Evolutionary conservation across 2,113 vertebrate species (phyloP).

Genomic region (Corythornis vintsioides): DNA sequence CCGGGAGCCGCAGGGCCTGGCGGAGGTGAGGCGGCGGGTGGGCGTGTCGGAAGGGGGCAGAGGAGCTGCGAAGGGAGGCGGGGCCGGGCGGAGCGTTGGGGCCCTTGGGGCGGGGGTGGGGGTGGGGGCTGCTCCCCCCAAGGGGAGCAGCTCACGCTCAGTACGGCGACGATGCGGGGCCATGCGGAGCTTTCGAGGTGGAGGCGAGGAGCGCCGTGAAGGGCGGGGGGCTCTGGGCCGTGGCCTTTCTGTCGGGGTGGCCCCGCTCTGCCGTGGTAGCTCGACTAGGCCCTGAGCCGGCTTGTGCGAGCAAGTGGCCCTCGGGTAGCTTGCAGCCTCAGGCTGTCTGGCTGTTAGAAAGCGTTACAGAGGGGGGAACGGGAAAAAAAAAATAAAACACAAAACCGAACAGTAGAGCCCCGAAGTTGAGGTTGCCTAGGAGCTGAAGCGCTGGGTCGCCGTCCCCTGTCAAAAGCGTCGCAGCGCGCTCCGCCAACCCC

Average conservation of each 20-base stretch:
- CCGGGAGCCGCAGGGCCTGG: conserved; percentile 84
- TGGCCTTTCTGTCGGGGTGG: fast-evolving
- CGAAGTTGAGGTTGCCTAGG: neutral
- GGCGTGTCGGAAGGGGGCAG: neutral
- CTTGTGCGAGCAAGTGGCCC: too few relatives aligned
- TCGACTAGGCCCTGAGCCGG: too few relatives aligned
- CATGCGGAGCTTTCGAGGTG: too few relatives aligned
- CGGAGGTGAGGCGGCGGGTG: conserved; percentile 78
- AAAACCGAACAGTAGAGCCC: too few relatives aligned
- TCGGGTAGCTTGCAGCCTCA: neutral
- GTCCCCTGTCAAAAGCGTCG: too few relatives aligned
- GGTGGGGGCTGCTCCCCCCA: fast-evolving
- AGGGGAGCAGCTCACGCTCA: fast-evolving
- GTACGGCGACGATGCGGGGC: too few relatives aligned
- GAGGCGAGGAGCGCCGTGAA: too few relatives aligned
- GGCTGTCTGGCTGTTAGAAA: fast-evolving
- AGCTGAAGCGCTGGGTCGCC: neutral
- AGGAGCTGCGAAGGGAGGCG: neutral
- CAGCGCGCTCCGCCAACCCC: too few relatives aligned
- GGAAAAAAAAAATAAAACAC: fast-evolving
- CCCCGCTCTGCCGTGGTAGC: too few relatives aligned
- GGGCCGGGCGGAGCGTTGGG: neutral
- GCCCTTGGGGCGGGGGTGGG: neutral
- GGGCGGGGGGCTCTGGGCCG: fast-evolving
- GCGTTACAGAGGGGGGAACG: fast-evolving